These are phyloP conservation scores for Oreochromis grahami DNA, from an alignment of 2,797 vertebrate species.

Conservation along the genomic window DNA sequence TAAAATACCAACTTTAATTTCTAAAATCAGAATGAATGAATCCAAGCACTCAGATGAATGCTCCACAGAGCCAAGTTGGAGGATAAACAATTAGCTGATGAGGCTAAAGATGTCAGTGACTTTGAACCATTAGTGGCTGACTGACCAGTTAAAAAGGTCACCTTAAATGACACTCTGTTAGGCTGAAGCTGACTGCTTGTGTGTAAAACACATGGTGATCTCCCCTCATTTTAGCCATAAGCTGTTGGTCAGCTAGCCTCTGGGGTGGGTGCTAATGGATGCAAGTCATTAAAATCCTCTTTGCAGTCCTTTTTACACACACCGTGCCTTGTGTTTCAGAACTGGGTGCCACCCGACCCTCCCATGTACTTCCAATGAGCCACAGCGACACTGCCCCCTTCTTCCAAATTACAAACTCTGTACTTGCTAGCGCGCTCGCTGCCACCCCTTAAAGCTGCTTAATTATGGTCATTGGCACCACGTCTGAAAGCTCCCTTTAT, in stretches of 20 bases:
- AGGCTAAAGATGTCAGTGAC: neutral
- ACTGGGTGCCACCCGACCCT: conserved; percentile 60
- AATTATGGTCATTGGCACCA: conserved; percentile 81
- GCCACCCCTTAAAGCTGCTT: conserved; percentile 79
- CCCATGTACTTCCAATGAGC: conserved; percentile 63
- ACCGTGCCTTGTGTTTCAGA: conserved; percentile 62
- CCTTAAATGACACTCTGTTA: conserved; percentile 25
- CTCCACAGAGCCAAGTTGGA: neutral
- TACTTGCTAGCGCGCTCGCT: conserved; percentile 63
- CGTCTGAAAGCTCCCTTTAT: conserved; percentile 80
- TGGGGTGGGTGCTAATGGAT: conserved; percentile 67
- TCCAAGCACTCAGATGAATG: conserved; percentile 7
- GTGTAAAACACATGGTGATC: conserved; percentile 33
- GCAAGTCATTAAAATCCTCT: conserved; percentile 69
- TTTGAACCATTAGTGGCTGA: neutral
- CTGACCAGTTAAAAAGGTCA: conserved; percentile 16
- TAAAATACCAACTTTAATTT: neutral
- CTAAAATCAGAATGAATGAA: neutral
- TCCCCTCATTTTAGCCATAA: conserved; percentile 11
- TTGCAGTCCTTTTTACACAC: conserved; percentile 70
- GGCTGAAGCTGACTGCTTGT: conserved; percentile 16
- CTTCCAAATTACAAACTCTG: conserved; percentile 72
- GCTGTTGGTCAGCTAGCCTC: conserved; percentile 25
- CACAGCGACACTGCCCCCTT: conserved; percentile 55
- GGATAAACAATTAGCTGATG: neutral